Evolutionary conservation across 2,797 vertebrate genomes (phyloP), one percentile per base, ranked within the genome.

Genomic region (Argya squamiceps): DNA sequence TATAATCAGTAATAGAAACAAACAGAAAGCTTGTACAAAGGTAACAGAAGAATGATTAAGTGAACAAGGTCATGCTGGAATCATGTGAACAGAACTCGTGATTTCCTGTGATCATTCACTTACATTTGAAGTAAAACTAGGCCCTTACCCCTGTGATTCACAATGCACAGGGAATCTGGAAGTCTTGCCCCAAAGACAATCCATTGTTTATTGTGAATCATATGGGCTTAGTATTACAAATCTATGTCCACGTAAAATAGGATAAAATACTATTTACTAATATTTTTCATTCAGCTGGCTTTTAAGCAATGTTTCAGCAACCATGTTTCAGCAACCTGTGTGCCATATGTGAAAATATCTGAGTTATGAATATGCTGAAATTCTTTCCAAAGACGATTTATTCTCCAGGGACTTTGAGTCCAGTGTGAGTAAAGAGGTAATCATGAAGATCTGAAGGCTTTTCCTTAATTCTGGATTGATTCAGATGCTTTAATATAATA

Each of bases 401-500:
- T 70, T 95, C 49, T 53, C 22, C 81, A 52, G 74, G 37, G 37
- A 39, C 74, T 70, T 95, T 78, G 37, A 84, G 47, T 23, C 96
- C 65, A 69, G 59, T 20, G 2, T 56, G 76, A 18, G 47, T 83
- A 37, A 87, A 80, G 53, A 89, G 32, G n/a, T 89, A 88, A 67
- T 58, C 41, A 56, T 32, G 91, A 90, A 84, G 84, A 70, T 87
- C 71, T 30, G 84, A 86, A 95, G 63, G n/a, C 32, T 82, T 97
- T 79, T 93, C 85, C 60, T 94, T 91, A 11, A 93, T 87, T 49
- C 94, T 92, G 71, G 98, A 91, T 32, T 96, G 96, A 93, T 97
- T 97, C 65, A 98, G 95, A 70, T 79, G 90, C 50, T 97, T 95
- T 65, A 98, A 80, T 60, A 98, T 97, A 79, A 98, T 92, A 70